Evolutionary conservation across 2,888 invertebrate genomes (phyloP).

Genomic region (Pheosia gnoma): DNA sequence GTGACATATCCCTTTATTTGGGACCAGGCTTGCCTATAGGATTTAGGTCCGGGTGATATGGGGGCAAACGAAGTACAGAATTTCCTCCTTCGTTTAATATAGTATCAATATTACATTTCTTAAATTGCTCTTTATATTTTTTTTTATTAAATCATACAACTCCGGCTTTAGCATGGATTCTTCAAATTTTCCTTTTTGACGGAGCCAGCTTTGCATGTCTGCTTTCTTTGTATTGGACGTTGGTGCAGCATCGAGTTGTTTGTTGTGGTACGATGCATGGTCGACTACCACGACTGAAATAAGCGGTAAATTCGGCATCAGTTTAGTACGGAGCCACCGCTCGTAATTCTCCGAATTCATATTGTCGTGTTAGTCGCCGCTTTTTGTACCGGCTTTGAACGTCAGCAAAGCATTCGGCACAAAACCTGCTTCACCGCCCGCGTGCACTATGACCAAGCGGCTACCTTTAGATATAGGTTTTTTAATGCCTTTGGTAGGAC

Average conservation of each 20-base stretch:
- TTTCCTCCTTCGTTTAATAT: constrained; percentile 1
- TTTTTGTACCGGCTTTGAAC: too few species aligned
- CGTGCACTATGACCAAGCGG: constrained; percentile 31
- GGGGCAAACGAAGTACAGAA: constrained; percentile 21
- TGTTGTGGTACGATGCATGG: constrained; percentile 10
- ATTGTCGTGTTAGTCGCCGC: too few species aligned
- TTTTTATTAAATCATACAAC: constrained; percentile 1
- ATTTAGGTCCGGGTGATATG: constrained; percentile 33
- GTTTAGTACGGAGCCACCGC: background rate
- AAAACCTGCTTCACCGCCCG: constrained; percentile 33
- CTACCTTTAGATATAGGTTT: constrained; percentile 27
- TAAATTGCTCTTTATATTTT: constrained; percentile 5
- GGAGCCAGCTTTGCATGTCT: constrained; percentile 10
- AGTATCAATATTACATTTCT: background rate
- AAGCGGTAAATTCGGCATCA: constrained; percentile 10
- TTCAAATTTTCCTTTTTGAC: constrained; percentile 5
- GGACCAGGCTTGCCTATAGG: constrained; percentile 25
- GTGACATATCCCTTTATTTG: constrained; percentile 16
- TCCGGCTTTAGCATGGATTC: constrained; percentile 9
- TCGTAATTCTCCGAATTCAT: too few species aligned
- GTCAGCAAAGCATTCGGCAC: constrained; percentile 22
- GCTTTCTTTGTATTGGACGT: constrained; percentile 8
- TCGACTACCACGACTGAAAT: constrained; percentile 11
- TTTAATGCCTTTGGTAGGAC: constrained; percentile 16
- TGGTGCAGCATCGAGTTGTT: constrained; percentile 7